Evolutionary conservation across 2,797 vertebrate genomes (phyloP).

Genomic region (Sparidentex hasta): DNA sequence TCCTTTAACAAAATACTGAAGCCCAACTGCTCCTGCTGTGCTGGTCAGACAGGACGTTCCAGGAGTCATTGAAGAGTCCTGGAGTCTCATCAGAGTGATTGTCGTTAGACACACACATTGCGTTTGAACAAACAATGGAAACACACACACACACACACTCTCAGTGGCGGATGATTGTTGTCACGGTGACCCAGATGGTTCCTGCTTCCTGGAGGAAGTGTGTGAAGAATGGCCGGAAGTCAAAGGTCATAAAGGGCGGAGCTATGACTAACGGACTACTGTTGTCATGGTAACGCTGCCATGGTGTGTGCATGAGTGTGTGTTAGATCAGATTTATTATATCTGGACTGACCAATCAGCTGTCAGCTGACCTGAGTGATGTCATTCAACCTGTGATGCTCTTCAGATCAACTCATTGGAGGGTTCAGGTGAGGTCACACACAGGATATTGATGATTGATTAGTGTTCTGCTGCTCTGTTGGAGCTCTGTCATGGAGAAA

Average conservation of each 20-base stretch:
- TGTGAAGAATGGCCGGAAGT: constrained; percentile 83
- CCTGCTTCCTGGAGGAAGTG: constrained; percentile 84
- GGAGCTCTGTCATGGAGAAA: too few relatives aligned
- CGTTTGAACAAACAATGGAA: not conserved
- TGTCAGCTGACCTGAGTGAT: not conserved
- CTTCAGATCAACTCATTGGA: not conserved
- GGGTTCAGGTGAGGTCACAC: not conserved
- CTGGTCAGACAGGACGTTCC: too few relatives aligned
- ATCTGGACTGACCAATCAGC: too few relatives aligned
- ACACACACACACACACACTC: constrained; percentile 7
- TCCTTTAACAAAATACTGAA: too few relatives aligned
- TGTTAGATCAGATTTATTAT: not conserved
- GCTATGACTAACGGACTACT: not conserved
- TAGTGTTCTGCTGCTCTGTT: too few relatives aligned
- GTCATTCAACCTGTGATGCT: not conserved
- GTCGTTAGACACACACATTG: not conserved
- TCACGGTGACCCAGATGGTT: constrained; percentile 83
- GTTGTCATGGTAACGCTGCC: constrained; percentile 30
- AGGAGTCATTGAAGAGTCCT: not conserved
- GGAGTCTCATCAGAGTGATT: too few relatives aligned
- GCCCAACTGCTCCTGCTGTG: too few relatives aligned
- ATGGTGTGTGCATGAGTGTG: constrained; percentile 3
- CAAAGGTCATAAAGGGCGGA: constrained; percentile 23
- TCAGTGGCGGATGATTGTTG: constrained; percentile 42
- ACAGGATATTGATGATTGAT: not conserved